Conservation (phyloP, 35 echinoderm and acorn worm genomes). For the Antedon bifida region DNA sequence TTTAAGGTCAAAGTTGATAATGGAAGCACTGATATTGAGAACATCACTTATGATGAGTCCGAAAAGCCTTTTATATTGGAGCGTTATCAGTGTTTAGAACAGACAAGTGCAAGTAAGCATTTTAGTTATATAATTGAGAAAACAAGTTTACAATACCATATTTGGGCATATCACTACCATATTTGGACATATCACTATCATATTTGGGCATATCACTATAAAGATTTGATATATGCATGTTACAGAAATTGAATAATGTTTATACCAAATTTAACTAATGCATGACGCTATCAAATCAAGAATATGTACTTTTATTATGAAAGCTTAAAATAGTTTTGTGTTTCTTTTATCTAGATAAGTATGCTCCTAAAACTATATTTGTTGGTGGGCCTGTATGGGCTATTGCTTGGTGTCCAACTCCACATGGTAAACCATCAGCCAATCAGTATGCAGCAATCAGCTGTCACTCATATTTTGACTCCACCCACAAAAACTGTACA, state of each 20-base stretch:
- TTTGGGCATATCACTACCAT: too few relatives aligned
- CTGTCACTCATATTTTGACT: neutral
- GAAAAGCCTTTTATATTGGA: neutral
- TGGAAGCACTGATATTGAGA: neutral
- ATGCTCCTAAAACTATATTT: neutral
- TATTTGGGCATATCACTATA: too few relatives aligned
- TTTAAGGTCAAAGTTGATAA: neutral
- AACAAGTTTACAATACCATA: too few relatives aligned
- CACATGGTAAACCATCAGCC: neutral
- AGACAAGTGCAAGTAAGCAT: neutral
- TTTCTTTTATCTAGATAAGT: neutral
- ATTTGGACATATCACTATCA: too few relatives aligned
- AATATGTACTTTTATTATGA: too few relatives aligned
- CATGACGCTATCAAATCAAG: too few relatives aligned
- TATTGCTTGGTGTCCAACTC: constrained; percentile 15
- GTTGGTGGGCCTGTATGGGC: constrained; percentile 16
- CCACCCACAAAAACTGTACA: neutral
- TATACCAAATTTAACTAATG: too few relatives aligned
- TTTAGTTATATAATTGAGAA: too few relatives aligned
- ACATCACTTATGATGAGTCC: neutral
- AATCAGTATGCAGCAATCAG: constrained; percentile 25
- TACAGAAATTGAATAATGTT: too few relatives aligned
- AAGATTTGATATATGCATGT: too few relatives aligned
- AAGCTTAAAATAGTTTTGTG: neutral
- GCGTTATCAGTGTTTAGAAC: neutral